Evolutionary conservation across 2,113 vertebrate genomes (phyloP), one percentile per base, ranked within the genome.

Genomic region (Stegastes partitus): DNA sequence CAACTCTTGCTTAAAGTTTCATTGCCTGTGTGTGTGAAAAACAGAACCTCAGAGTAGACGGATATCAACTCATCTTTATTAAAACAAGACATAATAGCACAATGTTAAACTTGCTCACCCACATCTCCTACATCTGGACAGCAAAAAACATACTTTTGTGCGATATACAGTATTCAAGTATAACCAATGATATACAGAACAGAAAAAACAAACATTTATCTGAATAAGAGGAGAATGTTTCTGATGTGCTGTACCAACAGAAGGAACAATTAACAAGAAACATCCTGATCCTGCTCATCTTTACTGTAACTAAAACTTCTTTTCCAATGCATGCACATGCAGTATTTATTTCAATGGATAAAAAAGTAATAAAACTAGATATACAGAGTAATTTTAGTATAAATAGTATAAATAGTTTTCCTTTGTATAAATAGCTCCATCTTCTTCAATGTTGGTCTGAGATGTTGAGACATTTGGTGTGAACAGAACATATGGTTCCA

Each of bases 391-490:
- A 45, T 79, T 74, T 77, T 14, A 51, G 81, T 94, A 94, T 94
- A 94, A 95, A 94, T 94, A 93, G 80, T 92, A 93, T 94, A 94
- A 94, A 94, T 94, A 93, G 82, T 28, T 34, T 82, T 76, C 6
- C 16, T 89, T 86, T 84, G 59, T 87, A 92, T 91, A 93, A 93
- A 93, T 87, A 90, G 74, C 65, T 76, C 81, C 45, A 22, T 65
- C 18, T 34, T 82, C 80, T 5, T 73, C 11, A 2, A 16, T 14
- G 75, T 71, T 83, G 68, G 76, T 83, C 64, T 68, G 71, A 62
- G 62, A 53, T 66, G 66, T 44, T 22, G 66, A 84, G 61, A 77
- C 50, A 44, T 83, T 51, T 72, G 55, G 75, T 75, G 74, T 72
- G 57, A 79, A 68, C 61, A 57, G 42, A 72, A 50, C 31, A 9